Base-by-base conservation (phyloP, 2,113 vertebrate genomes). In the Salminus brasiliensis region DNA sequence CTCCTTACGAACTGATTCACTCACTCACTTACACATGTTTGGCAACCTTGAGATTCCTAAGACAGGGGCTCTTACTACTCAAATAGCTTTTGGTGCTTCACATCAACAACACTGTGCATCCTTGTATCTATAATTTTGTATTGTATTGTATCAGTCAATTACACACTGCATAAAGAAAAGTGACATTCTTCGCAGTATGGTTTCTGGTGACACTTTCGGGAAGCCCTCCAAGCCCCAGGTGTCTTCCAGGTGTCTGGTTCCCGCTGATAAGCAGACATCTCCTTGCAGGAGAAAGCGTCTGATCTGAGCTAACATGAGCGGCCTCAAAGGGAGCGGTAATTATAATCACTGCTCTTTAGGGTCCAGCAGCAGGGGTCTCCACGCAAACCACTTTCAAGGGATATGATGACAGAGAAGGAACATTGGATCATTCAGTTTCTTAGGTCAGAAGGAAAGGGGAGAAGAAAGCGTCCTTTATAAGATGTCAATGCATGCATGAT, bases 291-390 rank as follows among this genome's bases (percentile, higher is more conserved):
- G 52, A 23, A 11, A 59, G 34, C 34, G 4, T 59, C 5, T 12
- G 34, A 73, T 73, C 32, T 32, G n/a, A 41, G 25, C 52, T 59
- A 52, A 39, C 49, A 72, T n/a, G 34, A 72, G n/a, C 12, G 32
- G 55, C 52, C 9, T 23, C 72, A 74, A 47, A 57, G 12, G 72
- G 39, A 63, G 57, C 41, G 13, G 2, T 62, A 63, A 74, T 74
- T 57, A 63, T 63, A 47, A 63, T 74, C 27, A 63, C 36, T 73
- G 45, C 72, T 30, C 72, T 74, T 74, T 74, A 74, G 55, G 43
- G 43, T 63, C 6, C 57, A 57, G 21, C 72, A 62, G 57, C 27
- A 34, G 72, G 72, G 43, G 23, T 43, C 34, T 62, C 34, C 49
- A 39, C 16, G 30, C 18, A 52, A 18, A 72, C 72, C 41, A 0